These are phyloP conservation scores for Cricetomys ansorgei DNA, from an alignment of 2,113 vertebrate genomes.

Conservation along the genomic window DNA sequence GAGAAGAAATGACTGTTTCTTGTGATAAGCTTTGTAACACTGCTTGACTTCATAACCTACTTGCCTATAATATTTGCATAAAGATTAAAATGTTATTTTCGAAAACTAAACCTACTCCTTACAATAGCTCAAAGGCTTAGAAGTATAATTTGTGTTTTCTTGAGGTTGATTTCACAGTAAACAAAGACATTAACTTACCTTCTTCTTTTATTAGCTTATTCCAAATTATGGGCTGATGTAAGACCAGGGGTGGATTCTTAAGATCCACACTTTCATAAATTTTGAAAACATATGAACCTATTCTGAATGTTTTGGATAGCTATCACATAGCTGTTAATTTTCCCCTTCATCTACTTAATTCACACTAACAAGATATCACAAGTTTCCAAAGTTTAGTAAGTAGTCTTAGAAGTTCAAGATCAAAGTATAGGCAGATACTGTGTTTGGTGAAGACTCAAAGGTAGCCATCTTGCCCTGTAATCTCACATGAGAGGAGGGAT, in stretches of 20 bases:
- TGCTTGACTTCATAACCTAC: background rate
- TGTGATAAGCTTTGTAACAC: background rate
- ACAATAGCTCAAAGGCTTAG: background rate
- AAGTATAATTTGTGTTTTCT: background rate
- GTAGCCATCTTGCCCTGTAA: background rate
- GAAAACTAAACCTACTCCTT: slow-evolving; percentile 3
- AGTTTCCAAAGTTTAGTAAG: background rate
- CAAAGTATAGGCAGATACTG: background rate
- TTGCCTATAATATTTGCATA: slow-evolving; percentile 22
- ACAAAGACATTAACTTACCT: background rate
- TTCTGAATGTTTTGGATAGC: background rate
- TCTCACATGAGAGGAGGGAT: background rate
- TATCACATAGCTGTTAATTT: background rate
- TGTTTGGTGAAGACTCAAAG: background rate
- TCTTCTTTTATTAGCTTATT: background rate
- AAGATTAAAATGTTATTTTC: slow-evolving; percentile 27
- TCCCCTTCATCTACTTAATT: background rate
- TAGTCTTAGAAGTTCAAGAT: background rate
- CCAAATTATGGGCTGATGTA: background rate
- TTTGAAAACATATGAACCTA: background rate
- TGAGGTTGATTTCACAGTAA: slow-evolving; percentile 20
- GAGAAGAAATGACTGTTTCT: background rate
- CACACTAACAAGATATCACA: background rate
- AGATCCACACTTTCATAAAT: background rate
- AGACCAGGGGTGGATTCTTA: background rate